Conservation (phyloP, 2,888 invertebrate species). For the Cephus spinipes region DNA sequence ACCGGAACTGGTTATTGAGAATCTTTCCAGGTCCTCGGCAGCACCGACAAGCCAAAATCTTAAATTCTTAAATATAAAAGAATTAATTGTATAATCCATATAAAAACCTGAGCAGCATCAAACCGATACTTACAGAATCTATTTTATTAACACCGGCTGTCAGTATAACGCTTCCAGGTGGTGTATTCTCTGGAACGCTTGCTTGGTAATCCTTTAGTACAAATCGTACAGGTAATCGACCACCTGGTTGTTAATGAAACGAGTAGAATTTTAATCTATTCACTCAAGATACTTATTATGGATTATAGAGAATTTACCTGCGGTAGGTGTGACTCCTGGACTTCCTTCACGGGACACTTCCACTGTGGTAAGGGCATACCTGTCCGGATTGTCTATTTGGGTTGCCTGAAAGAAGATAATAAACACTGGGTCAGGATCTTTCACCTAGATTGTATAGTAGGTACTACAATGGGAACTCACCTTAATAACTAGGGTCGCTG, state of each 20-base stretch:
- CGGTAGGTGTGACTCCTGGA: conserved; percentile 64
- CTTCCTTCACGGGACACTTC: conserved; percentile 74
- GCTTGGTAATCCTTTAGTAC: conserved; percentile 78
- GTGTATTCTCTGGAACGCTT: conserved; percentile 81
- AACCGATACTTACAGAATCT: conserved; percentile 51
- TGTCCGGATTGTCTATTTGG: conserved; percentile 87
- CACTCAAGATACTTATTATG: conserved; percentile 1
- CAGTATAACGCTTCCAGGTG: conserved; percentile 79
- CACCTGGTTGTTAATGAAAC: conserved; percentile 37
- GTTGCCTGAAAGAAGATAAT: conserved; percentile 70
- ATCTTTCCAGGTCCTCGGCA: conserved; percentile 78
- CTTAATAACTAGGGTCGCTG: conserved; percentile 84
- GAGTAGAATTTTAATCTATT: not conserved
- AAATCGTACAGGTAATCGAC: conserved; percentile 72
- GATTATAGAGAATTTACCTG: conserved; percentile 44
- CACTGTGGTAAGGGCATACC: conserved; percentile 87
- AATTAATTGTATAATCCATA: not conserved
- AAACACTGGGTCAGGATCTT: not conserved
- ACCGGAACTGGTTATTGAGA: conserved; percentile 82
- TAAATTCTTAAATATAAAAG: conserved; percentile 68
- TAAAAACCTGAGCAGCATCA: not conserved
- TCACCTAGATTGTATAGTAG: not conserved
- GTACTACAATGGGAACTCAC: conserved; percentile 58
- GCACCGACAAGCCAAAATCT: conserved; percentile 81
- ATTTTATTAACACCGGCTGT: conserved; percentile 70